phyloP scores from a whole-genome alignment of 2,113 vertebrate species.

The Pelecanoides urinatrix region DNA sequence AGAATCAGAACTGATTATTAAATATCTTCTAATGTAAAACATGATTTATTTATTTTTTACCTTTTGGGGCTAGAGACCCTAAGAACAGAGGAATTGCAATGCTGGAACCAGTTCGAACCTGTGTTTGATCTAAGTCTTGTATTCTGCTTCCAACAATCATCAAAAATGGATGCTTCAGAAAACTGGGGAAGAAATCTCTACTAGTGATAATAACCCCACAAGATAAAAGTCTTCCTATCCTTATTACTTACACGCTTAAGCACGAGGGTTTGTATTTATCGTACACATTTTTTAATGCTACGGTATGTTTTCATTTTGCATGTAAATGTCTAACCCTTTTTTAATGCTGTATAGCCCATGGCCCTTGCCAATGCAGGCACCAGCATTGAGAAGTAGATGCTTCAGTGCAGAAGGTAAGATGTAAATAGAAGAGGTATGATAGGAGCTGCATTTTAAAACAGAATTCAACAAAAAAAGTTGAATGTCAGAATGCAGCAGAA shows the following conservation, averaged over 20 bases:
- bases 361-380: background rate
- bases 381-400: background rate
- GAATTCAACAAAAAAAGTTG: background rate
- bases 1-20: background rate
- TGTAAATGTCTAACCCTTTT: background rate
- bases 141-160: background rate
- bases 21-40: background rate
- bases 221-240: background rate
- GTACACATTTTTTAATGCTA: background rate
- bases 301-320: background rate
- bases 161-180: background rate
- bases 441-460: background rate
- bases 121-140: background rate
- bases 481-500: background rate
- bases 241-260: background rate
- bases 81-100: background rate
- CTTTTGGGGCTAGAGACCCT: background rate
- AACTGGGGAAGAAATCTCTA: background rate
- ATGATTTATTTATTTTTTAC: background rate
- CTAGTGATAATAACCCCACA: background rate
- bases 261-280: background rate
- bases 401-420: background rate
- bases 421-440: background rate
- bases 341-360: background rate
- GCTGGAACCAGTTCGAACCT: background rate